Conservation (phyloP, 2,113 vertebrate species). For the Trogon surrucura region DNA sequence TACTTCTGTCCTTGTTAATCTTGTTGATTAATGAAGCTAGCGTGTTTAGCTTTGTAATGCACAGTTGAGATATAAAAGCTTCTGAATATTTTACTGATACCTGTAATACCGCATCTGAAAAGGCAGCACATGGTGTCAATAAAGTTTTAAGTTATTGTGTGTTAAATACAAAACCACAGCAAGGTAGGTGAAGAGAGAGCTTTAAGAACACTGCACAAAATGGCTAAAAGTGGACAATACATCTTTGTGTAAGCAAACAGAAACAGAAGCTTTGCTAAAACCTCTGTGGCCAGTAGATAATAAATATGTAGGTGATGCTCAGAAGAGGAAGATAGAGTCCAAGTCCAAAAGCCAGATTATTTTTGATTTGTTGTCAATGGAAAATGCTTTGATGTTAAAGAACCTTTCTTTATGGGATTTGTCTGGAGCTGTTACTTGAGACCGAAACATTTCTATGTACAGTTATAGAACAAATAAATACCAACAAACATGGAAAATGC, state of each 20-base stretch:
- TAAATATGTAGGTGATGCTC: not conserved
- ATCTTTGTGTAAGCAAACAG: not conserved
- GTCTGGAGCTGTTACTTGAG: not conserved
- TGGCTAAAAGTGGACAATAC: not conserved
- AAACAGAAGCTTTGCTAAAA: not conserved
- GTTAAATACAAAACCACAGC: not conserved
- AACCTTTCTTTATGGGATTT: not conserved
- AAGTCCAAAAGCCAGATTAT: not conserved
- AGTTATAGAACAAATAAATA: not conserved
- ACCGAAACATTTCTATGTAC: not conserved
- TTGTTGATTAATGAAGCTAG: not conserved
- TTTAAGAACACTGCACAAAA: not conserved
- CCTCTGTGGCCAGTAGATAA: not conserved
- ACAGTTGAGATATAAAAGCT: not conserved
- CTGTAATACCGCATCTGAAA: not conserved
- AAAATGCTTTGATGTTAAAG: not conserved
- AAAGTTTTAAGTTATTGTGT: not conserved
- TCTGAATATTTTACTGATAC: not conserved
- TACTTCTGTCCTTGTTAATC: not conserved
- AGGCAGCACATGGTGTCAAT: not conserved
- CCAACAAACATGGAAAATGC: not conserved
- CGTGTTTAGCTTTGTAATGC: not conserved
- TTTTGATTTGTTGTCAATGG: not conserved
- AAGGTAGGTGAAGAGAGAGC: not conserved
- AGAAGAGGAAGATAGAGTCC: not conserved